Percentiles rank a stretch among this genome's conserved stretches.
phyloP scores from a whole-genome alignment of 2,113 vertebrate genomes.

The Myrmecobius fasciatus region DNA sequence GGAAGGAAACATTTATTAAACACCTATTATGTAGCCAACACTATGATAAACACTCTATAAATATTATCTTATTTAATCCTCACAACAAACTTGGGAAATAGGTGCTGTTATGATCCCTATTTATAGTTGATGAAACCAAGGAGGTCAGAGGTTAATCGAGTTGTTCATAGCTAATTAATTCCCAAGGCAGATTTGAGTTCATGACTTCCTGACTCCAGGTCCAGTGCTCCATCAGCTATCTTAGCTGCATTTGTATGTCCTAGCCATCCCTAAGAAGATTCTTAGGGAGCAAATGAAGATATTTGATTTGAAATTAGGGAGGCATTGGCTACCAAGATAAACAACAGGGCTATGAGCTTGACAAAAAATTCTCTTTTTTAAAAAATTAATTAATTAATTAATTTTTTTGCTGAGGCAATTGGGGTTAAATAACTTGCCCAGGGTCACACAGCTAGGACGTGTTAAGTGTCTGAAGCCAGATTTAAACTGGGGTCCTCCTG shows the following conservation, averaged over 20 bases:
- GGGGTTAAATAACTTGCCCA: too few relatives aligned
- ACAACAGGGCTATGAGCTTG: neutral
- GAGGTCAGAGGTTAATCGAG: neutral
- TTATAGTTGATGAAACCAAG: neutral
- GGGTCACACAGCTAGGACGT: too few relatives aligned
- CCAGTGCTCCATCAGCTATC: neutral
- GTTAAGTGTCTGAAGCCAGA: too few relatives aligned
- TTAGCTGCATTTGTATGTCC: neutral
- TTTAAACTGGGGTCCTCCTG: too few relatives aligned
- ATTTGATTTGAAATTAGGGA: neutral
- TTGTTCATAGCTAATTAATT: neutral
- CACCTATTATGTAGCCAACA: neutral
- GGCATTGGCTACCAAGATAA: neutral
- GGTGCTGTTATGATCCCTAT: neutral
- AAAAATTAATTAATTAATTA: too few relatives aligned
- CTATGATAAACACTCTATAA: neutral
- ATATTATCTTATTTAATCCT: neutral
- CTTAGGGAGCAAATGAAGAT: neutral
- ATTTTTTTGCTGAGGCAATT: too few relatives aligned
- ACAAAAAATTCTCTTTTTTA: too few relatives aligned
- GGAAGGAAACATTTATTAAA: neutral
- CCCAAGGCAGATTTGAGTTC: neutral
- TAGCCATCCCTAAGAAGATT: neutral
- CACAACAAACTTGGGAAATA: neutral
- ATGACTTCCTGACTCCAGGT: neutral